Base-by-base conservation (phyloP, 2,113 vertebrate genomes). In the Lophotis ruficrista region DNA sequence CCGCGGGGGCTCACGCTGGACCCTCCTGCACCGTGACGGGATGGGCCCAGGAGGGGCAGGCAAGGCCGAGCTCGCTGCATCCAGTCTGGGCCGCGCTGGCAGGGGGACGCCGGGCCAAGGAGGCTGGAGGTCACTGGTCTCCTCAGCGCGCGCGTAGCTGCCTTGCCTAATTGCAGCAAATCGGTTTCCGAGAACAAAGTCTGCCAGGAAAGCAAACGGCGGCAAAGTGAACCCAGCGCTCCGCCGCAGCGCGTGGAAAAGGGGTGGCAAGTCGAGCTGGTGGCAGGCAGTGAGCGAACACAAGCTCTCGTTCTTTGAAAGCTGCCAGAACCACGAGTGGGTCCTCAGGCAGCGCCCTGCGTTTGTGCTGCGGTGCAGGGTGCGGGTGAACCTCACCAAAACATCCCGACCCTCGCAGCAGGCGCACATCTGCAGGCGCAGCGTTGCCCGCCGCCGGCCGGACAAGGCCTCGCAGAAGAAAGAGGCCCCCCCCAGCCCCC, bases 1-100 rank as follows among this genome's bases (percentile, higher is more conserved):
- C 35, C 1, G 1, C 0, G 18, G 25, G 48, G 2, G 3, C 15
- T 23, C 0, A 1, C 38, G 48, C 13, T 4, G 5, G 5, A 7
- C 20, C 25, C 15, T 23, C 22, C 62, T 0, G 9, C 48, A 7
- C 16, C 14, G 4, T 3, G 6, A 10, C 41, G 15, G 47, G 19
- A 22, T 2, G 14, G 24, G 15, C 50, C 24, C 41, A 0, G 30
- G 13, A 3, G 2, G 35, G 14, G 5, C 19, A 0, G 30, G 13
- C 2, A 3, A 47, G 19, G 5, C 20, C 14, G 27, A 2, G 43
- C 20, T 9, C 2, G 3, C 4, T 7, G 17, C 38, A 30, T 2
- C 23, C 30, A 17, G 30, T 38, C 53, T 8, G 6, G 8, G 4
- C 37, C 4, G 3, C 0, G 14, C 37, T 38, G 23, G n/a, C 69